phyloP scores from a whole-genome alignment of 2,113 vertebrate species.

The Cavia aperea region DNA sequence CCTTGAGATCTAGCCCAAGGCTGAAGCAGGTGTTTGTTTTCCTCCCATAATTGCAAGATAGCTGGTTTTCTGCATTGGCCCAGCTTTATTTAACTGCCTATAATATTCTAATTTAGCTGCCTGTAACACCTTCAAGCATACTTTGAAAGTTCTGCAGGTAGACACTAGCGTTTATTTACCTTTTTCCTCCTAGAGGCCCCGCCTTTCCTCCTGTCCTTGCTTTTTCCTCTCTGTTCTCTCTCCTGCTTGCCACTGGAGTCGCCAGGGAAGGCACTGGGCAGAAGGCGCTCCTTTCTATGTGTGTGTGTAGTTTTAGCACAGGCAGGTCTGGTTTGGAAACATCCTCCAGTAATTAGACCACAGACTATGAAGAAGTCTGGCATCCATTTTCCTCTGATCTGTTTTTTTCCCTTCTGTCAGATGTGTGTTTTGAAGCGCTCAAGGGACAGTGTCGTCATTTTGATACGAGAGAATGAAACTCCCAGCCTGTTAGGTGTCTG shows the following conservation, averaged over 20 bases:
- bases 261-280: neutral
- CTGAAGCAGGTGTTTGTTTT: too few species aligned
- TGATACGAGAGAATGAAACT: neutral
- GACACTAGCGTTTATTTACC: neutral
- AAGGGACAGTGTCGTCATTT: neutral
- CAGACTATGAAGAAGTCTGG: neutral
- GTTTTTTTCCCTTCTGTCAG: neutral
- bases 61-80: too few species aligned
- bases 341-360: neutral
- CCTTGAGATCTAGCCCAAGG: too few species aligned
- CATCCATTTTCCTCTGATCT: neutral
- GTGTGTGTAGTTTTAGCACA: neutral
- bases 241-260: neutral
- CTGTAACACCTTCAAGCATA: neutral
- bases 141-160: neutral
- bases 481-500: too few species aligned
- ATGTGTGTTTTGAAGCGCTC: neutral
- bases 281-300: neutral
- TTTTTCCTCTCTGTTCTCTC: neutral
- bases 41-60: too few species aligned
- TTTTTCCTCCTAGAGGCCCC: neutral
- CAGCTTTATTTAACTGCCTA: too few species aligned
- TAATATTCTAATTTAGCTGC: too few species aligned
- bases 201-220: accelerated
- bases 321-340: neutral